Conservation (phyloP, 2,888 invertebrate genomes). For the Cenopis cana region DNA sequence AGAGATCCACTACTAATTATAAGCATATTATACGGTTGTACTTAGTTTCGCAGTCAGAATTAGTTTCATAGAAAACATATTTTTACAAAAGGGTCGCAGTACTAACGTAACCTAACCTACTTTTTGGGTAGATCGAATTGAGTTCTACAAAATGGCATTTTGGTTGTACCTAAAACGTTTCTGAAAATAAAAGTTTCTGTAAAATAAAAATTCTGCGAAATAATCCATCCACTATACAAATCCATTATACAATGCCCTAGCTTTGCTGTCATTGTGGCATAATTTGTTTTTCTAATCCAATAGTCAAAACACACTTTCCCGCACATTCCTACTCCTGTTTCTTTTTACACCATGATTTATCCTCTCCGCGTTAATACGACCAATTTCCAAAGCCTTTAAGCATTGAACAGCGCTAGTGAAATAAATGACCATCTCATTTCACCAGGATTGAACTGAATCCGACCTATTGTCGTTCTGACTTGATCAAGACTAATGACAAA, state of each 20-base stretch:
- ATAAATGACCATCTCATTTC: slow-evolving; percentile 58
- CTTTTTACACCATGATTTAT: slow-evolving; percentile 37
- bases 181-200: too few relatives aligned
- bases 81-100: too few relatives aligned
- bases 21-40: too few relatives aligned
- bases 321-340: slow-evolving; percentile 11
- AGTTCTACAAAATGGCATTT: too few relatives aligned
- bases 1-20: not conserved
- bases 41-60: too few relatives aligned
- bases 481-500: slow-evolving; percentile 66
- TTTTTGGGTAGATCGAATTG: too few relatives aligned
- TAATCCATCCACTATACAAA: too few relatives aligned
- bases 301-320: slow-evolving; percentile 11
- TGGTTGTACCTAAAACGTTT: too few relatives aligned
- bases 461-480: slow-evolving; percentile 61
- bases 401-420: slow-evolving; percentile 47
- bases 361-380: slow-evolving; percentile 38
- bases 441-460: slow-evolving; percentile 54
- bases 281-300: not conserved
- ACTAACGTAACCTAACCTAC: too few relatives aligned
- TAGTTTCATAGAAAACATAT: too few relatives aligned
- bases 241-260: not conserved
- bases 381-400: slow-evolving; percentile 46
- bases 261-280: not conserved
- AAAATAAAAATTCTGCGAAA: too few relatives aligned